A percentile compares a stretch with the other conserved stretches of the same genome.
phyloP scores from a whole-genome alignment of 2,113 vertebrate species.

The Nannobrachium achirus region DNA sequence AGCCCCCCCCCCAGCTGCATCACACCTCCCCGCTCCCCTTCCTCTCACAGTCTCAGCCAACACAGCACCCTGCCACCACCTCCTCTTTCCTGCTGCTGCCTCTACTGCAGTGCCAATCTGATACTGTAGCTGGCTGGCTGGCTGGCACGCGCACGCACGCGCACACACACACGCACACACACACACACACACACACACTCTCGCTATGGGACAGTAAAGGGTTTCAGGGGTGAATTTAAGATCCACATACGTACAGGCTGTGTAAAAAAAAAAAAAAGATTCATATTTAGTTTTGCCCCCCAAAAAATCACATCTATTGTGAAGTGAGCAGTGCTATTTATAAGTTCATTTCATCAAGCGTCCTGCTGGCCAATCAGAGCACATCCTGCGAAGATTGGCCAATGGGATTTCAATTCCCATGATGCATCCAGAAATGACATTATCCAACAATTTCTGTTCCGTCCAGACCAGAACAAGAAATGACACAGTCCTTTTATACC shows the following conservation, averaged over 20 bases:
- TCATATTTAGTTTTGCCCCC: too few relatives aligned
- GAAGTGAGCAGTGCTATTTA: too few relatives aligned
- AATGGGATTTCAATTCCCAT: too few relatives aligned
- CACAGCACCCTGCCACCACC: conserved; percentile 2
- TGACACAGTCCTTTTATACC: too few relatives aligned
- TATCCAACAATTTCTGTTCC: too few relatives aligned
- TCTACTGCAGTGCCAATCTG: conserved; percentile 35
- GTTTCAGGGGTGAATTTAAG: not conserved
- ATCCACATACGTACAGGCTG: conserved; percentile 2
- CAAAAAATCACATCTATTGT: too few relatives aligned
- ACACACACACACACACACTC: conserved; percentile 27
- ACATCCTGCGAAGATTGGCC: too few relatives aligned
- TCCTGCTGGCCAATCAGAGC: too few relatives aligned
- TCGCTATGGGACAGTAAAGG: conserved; percentile 5
- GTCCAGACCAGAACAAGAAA: too few relatives aligned
- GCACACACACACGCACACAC: not conserved
- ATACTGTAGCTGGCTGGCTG: not conserved
- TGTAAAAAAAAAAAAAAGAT: too few relatives aligned
- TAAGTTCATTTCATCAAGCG: too few relatives aligned
- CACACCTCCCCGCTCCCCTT: not conserved
- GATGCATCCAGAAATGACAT: too few relatives aligned
- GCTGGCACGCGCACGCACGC: not conserved
- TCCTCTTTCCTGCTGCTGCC: conserved; percentile 6
- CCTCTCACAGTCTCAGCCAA: not conserved
- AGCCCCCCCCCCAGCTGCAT: conserved; percentile 1